These are phyloP conservation scores for Pachyramphus minor DNA, from an alignment of 2,113 vertebrate species.

Conservation along the genomic window DNA sequence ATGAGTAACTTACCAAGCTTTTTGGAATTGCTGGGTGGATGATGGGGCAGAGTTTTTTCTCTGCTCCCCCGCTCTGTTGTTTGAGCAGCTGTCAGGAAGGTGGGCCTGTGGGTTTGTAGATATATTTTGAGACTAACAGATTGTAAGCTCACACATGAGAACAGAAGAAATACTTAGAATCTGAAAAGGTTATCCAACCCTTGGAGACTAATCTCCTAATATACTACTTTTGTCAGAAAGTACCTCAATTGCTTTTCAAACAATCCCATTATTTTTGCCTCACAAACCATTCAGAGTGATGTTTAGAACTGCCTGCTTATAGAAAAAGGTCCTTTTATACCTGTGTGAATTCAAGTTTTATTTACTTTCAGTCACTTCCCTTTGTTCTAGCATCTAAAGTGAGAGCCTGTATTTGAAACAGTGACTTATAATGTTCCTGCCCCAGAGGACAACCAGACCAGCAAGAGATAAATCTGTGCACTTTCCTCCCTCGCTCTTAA, in stretches of 20 bases:
- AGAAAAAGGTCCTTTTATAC: conserved; percentile 48
- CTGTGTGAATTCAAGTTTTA: conserved; percentile 53
- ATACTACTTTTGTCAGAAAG: conserved; percentile 63
- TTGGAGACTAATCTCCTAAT: conserved; percentile 72
- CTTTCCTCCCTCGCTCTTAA: not conserved
- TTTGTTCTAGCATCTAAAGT: conserved; percentile 31
- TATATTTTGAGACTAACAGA: conserved; percentile 65
- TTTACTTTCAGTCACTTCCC: conserved; percentile 46
- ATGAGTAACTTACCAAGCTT: conserved; percentile 52
- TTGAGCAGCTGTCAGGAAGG: conserved; percentile 70
- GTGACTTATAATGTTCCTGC: not conserved
- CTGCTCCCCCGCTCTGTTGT: conserved; percentile 47
- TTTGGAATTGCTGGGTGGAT: conserved; percentile 47
- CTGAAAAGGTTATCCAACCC: conserved; percentile 65
- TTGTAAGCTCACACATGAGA: conserved; percentile 61
- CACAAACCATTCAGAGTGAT: conserved; percentile 57
- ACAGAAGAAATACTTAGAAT: conserved; percentile 64
- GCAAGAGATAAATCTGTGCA: not conserved
- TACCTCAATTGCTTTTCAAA: conserved; percentile 66
- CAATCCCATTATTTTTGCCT: conserved; percentile 61
- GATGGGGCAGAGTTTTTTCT: not conserved
- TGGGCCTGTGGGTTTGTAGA: conserved; percentile 59
- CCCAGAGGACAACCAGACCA: not conserved
- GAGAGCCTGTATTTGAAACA: conserved; percentile 31
- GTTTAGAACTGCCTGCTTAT: conserved; percentile 62